These are phyloP conservation scores for Trachelus tabidus DNA, from an alignment of 2,888 invertebrate genomes.

Conservation along the genomic window DNA sequence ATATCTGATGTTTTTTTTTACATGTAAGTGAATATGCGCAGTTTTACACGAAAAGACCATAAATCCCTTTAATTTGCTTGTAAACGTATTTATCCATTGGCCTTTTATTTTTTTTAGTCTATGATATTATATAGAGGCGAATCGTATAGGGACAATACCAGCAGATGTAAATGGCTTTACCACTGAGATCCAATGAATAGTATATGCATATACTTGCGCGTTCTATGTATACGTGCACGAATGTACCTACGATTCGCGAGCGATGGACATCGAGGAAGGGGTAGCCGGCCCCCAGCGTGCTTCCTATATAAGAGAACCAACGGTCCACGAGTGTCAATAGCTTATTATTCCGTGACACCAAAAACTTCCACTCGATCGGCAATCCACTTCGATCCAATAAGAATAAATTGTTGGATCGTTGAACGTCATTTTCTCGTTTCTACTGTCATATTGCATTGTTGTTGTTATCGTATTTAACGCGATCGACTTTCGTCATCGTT, in stretches of 20 bases:
- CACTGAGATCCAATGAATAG: neutral
- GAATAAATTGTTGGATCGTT: conserved; percentile 5
- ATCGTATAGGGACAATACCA: neutral
- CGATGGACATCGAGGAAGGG: conserved; percentile 35
- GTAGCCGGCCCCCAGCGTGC: conserved; percentile 40
- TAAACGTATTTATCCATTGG: neutral
- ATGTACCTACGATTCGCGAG: conserved; percentile 4
- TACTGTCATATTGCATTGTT: neutral
- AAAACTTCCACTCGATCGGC: conserved; percentile 31
- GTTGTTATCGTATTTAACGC: conserved; percentile 1
- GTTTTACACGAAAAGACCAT: neutral
- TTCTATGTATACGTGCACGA: neutral
- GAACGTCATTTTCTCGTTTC: neutral
- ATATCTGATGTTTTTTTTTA: neutral
- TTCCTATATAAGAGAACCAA: conserved; percentile 54
- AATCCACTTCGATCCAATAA: conserved; percentile 15
- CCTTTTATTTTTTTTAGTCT: neutral
- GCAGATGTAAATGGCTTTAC: conserved; percentile 5
- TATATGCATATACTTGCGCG: neutral
- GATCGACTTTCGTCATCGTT: neutral
- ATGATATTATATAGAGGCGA: neutral
- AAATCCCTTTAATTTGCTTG: neutral
- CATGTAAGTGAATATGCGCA: neutral
- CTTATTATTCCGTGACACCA: conserved; percentile 40
- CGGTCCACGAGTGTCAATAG: conserved; percentile 51